Evolutionary conservation across 30 jellyfish, hydroid and myxozoan species (phyloP).

Genomic region (Pseudorhiza aurosa): DNA sequence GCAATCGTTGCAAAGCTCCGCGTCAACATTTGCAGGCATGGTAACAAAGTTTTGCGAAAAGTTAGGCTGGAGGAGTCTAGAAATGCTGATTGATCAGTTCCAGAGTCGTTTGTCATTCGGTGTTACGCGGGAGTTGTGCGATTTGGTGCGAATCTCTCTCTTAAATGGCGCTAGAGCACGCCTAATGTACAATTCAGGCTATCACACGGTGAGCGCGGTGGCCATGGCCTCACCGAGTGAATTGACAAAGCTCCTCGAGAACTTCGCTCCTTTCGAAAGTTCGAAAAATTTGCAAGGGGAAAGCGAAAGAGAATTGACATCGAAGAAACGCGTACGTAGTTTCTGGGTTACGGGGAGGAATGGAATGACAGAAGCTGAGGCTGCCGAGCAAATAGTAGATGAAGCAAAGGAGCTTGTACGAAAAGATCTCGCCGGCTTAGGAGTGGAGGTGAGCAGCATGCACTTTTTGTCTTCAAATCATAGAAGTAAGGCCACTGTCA

Average conservation of each 20-base stretch:
- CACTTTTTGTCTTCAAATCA: conserved; percentile 12
- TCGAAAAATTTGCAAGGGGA: conserved; percentile 49
- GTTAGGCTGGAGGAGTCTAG: conserved; percentile 94
- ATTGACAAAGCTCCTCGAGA: conserved; percentile 64
- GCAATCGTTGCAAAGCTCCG: conserved; percentile 89
- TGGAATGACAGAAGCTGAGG: conserved; percentile 90
- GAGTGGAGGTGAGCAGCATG: conserved; percentile 47
- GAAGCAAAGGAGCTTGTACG: conserved; percentile 91
- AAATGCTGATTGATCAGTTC: conserved; percentile 84
- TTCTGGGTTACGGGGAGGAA: conserved; percentile 87
- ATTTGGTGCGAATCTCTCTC: conserved; percentile 82
- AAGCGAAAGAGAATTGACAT: conserved; percentile 25
- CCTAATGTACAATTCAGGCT: conserved; percentile 83
- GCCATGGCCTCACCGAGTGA: conserved; percentile 79
- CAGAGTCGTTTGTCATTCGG: conserved; percentile 98
- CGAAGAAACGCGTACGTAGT: conserved; percentile 60
- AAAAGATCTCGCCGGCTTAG: conserved; percentile 70
- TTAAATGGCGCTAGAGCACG: conserved; percentile 91
- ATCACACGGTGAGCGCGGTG: conserved; percentile 84
- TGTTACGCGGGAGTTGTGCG: conserved; percentile 92
- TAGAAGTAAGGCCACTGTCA: background rate
- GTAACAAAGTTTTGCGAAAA: conserved; percentile 97
- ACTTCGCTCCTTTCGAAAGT: conserved; percentile 92
- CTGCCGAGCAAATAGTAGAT: conserved; percentile 71
- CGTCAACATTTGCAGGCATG: conserved; percentile 99